Base-by-base conservation (phyloP, 30 jellyfish, hydroid and myxozoan species). In the Aurelia aurita complex sp. Pacific region DNA sequence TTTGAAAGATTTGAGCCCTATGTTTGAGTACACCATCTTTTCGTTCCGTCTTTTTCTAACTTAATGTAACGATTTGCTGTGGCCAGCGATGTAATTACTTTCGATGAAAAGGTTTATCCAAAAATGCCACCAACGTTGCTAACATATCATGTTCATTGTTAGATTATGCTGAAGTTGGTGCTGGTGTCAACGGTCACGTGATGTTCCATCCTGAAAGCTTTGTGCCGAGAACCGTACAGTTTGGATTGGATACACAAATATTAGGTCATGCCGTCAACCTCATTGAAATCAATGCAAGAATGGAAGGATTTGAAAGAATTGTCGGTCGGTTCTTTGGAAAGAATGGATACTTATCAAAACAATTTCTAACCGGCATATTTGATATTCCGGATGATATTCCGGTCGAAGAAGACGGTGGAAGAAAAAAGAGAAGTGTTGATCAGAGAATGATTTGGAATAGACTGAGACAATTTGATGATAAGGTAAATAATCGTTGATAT, bases 161-260 rank as follows among this genome's bases (percentile, higher is more conserved):
- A 85, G 94, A 68, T 85, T 35, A 63, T 32, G 95, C 79, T 35
- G 89, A 91, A 7, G 67, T 82, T 54, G 97, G 98, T 81, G 97
- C 96, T 36, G 83, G 97, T n/a, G 77, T 74, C 10, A 79, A 82
- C 34, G 97, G 97, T 16, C 61, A 79, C 69, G 70, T 88, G 70
- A 81, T 94, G 52, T 94, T 87, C 67, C 99, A 94, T 67, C 97
- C 99, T 1, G 99, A 94, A 59, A 94, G 97, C 68, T 89, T 81
- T 73, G 76, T 94, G 2, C 99, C 99, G 3, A 77, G 99, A 10
- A 67, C 99, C 29, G 53, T 86, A 36, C 76, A 87, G 3, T 42
- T 89, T 42, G 88, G 91, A 10, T 12, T 94, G 29, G 61, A 86
- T 13, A 65, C 92, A 12, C 96, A 89, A 62, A 76, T 91, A 55